Conservation (phyloP, 1,140 invertebrate genomes). For the Adelges cooleyi region DNA sequence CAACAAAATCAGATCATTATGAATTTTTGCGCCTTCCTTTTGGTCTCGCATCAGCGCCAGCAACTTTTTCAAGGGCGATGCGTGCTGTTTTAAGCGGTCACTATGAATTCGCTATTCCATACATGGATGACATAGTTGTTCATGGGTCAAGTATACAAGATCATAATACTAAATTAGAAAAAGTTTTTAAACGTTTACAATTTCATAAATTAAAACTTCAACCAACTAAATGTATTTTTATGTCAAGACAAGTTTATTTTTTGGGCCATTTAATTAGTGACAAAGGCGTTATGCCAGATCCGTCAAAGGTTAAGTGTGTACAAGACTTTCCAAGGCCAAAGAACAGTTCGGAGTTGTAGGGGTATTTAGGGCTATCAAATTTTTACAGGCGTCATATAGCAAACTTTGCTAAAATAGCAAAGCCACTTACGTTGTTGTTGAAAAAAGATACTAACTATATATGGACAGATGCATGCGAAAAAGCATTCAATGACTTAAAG, state of each 20-base stretch:
- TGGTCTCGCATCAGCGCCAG: constrained; percentile 28
- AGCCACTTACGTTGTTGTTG: constrained; percentile 37
- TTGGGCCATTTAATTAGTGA: constrained; percentile 38
- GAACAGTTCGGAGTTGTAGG: constrained; percentile 36
- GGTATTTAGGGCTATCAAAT: constrained; percentile 39
- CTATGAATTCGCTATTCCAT: too few species aligned
- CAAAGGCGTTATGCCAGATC: constrained; percentile 36
- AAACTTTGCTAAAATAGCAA: constrained; percentile 36
- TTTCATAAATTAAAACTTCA: constrained; percentile 17
- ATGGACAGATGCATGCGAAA: neutral
- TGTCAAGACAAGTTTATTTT: constrained; percentile 32
- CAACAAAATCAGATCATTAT: constrained; percentile 35
- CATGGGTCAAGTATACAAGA: too few species aligned
- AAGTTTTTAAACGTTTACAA: too few species aligned
- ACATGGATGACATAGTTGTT: too few species aligned
- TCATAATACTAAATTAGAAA: too few species aligned
- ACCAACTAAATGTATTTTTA: constrained; percentile 36
- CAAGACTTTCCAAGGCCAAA: constrained; percentile 35
- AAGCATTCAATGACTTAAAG: constrained; percentile 23
- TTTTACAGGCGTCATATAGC: constrained; percentile 40
- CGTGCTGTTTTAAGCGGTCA: neutral
- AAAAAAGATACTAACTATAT: constrained; percentile 34
- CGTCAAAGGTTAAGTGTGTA: constrained; percentile 37
- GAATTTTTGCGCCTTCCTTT: too few species aligned
- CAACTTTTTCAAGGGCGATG: constrained; percentile 39